Conservation (phyloP, 2,113 vertebrate genomes). For the Mustela lutreola region DNA sequence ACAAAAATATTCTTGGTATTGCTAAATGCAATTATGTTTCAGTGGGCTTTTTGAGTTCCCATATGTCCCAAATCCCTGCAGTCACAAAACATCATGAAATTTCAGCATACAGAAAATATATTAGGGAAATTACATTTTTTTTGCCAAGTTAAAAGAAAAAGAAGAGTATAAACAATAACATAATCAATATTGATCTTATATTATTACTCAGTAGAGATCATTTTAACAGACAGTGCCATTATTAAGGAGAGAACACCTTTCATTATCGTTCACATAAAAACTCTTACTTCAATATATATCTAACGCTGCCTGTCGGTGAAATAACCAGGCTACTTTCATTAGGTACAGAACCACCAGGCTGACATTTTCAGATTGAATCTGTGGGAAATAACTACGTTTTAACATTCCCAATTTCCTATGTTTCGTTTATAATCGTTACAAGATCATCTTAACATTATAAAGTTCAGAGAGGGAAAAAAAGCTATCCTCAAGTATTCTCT, state of each 20-base stretch:
- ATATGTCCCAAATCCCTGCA: not conserved
- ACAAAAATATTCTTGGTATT: not conserved
- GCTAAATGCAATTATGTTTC: not conserved
- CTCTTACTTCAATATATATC: conserved; percentile 1
- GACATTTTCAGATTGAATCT: conserved; percentile 71
- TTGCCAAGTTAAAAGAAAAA: not conserved
- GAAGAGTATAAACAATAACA: not conserved
- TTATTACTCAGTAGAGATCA: not conserved
- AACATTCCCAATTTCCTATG: conserved; percentile 69
- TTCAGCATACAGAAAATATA: not conserved
- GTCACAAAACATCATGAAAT: not conserved
- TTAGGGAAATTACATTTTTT: not conserved
- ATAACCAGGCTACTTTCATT: conserved; percentile 28
- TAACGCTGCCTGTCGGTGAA: conserved; percentile 32
- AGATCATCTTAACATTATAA: conserved; percentile 59
- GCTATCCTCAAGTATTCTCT: not conserved
- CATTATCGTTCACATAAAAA: not conserved
- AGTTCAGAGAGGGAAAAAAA: conserved; percentile 40
- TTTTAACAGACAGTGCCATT: conserved; percentile 48
- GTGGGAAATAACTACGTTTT: conserved; percentile 73
- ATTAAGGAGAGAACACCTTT: not conserved
- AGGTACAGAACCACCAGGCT: conserved; percentile 5
- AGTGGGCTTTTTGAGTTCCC: not conserved
- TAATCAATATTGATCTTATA: not conserved
- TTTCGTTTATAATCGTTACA: conserved; percentile 60